Conservation (phyloP, 2,113 vertebrate species). For the Kryptolebias marmoratus region DNA sequence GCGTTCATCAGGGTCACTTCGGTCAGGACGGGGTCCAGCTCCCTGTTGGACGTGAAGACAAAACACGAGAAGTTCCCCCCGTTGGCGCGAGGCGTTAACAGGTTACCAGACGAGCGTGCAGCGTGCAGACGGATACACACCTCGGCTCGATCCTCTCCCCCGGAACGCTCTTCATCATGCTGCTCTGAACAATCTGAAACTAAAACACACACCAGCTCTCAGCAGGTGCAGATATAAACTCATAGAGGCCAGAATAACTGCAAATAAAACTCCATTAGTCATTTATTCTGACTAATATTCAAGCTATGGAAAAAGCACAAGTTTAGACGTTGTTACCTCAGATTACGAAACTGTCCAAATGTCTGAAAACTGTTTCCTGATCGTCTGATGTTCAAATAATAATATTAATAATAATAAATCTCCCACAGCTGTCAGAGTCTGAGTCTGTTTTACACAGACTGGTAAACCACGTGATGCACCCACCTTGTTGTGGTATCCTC, state of each 20-base stretch:
- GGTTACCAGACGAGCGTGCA: background rate
- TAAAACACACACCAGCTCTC: conserved; percentile 67
- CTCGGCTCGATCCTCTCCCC: conserved; percentile 92
- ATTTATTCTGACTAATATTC: too few relatives aligned
- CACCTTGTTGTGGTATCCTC: conserved; percentile 93
- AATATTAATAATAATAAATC: too few relatives aligned
- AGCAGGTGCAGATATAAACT: background rate
- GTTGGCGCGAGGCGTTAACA: too few relatives aligned
- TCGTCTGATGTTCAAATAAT: too few relatives aligned
- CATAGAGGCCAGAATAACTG: too few relatives aligned
- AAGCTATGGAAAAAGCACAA: too few relatives aligned
- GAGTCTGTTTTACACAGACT: too few relatives aligned
- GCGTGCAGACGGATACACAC: conserved; percentile 63
- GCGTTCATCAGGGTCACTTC: conserved; percentile 98
- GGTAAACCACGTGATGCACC: background rate
- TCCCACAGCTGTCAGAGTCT: too few relatives aligned
- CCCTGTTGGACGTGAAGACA: conserved; percentile 77
- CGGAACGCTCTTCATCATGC: conserved; percentile 89
- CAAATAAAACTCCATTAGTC: too few relatives aligned
- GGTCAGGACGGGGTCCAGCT: conserved; percentile 91
- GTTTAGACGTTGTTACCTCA: too few relatives aligned
- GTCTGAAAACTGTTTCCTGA: too few relatives aligned
- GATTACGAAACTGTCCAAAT: too few relatives aligned
- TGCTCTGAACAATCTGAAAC: conserved; percentile 95
- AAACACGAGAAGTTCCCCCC: background rate